Evolutionary conservation across 2,888 invertebrate genomes (phyloP), one percentile per base, ranked within the genome.

Genomic region (Cotesia congregata): DNA sequence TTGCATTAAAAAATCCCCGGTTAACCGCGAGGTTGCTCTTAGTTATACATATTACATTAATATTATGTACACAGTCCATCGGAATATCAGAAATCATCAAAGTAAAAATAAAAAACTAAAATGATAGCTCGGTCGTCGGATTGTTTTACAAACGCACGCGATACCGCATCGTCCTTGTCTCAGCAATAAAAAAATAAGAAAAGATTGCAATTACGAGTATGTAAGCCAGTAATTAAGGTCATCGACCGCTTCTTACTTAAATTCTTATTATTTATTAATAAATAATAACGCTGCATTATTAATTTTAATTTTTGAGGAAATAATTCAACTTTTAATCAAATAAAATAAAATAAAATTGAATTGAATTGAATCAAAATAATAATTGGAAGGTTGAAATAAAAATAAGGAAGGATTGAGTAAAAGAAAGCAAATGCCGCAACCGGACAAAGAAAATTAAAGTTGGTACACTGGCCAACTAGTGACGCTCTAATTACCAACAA

Each of bases 401-500:
- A 69, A 68, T 39, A 61, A 50, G 50, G 50, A 50, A 70, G 15
- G 30, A 59, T 9, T 9, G 40, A 62, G 60, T 40, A 5, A 61
- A n/a, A 39, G n/a, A 30, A 62, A 40, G 30, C 50, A 72, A 76
- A 76, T 71, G 50, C 39, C 60, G 59, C 41, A 61, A 61, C 20
- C 59, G 50, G 38, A 61, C n/a, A 69, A 68, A 77, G 67, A 77
- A 80, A 80, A 77, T 79, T 80, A 75, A 80, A 80, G 77, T 76
- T 76, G 75, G 12, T 50, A 50, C 50, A 50, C 80, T 82, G 84
- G 80, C 84, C 83, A 86, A 87, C 85, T 85, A 85, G 87, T 85
- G 82, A 87, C 88, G 88, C 86, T 88, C 88, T 88, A 86, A 86
- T 88, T 88, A 80, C 78, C 79, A 77, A 79, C 67, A 76, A 81